These are phyloP conservation scores for Melanotaenia trifasciata DNA, from an alignment of 2,797 vertebrate species.

Conservation along the genomic window DNA sequence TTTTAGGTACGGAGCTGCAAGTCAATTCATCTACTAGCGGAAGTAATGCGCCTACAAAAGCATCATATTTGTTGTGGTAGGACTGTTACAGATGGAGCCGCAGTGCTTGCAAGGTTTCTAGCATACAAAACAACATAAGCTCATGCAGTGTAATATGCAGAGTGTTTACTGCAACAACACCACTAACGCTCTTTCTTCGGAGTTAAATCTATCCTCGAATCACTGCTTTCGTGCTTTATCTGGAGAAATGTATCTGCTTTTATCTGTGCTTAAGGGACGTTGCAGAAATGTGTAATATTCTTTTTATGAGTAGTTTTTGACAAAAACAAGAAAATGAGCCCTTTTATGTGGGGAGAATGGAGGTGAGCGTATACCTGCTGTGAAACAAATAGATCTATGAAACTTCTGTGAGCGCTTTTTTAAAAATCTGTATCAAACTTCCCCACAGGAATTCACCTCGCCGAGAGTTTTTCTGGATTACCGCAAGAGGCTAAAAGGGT, in stretches of 20 bases:
- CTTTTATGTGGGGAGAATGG: not conserved
- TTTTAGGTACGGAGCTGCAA: not conserved
- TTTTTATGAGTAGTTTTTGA: not conserved
- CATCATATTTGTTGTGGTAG: slow-evolving; percentile 10
- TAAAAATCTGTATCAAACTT: slow-evolving; percentile 5
- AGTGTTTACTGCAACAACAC: not conserved
- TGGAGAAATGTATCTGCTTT: not conserved
- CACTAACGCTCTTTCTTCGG: not conserved
- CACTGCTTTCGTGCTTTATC: not conserved
- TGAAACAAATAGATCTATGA: slow-evolving; percentile 9
- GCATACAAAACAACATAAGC: not conserved
- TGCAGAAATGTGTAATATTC: not conserved
- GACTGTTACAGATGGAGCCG: not conserved
- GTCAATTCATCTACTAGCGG: not conserved
- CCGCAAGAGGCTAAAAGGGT: slow-evolving; percentile 1
- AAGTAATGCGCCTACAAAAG: slow-evolving; percentile 2
- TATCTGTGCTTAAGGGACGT: not conserved
- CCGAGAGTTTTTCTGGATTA: slow-evolving; percentile 4
- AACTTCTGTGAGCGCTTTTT: slow-evolving; percentile 1
- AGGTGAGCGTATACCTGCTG: not conserved
- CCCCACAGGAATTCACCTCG: slow-evolving; percentile 5
- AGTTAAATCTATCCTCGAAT: not conserved
- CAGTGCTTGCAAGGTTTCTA: not conserved
- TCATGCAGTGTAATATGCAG: not conserved
- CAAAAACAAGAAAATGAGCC: slow-evolving; percentile 3